A percentile compares a stretch with the other conserved stretches of the same genome.
phyloP scores from a whole-genome alignment of 2,113 vertebrate genomes.

The Pipa parva region DNA sequence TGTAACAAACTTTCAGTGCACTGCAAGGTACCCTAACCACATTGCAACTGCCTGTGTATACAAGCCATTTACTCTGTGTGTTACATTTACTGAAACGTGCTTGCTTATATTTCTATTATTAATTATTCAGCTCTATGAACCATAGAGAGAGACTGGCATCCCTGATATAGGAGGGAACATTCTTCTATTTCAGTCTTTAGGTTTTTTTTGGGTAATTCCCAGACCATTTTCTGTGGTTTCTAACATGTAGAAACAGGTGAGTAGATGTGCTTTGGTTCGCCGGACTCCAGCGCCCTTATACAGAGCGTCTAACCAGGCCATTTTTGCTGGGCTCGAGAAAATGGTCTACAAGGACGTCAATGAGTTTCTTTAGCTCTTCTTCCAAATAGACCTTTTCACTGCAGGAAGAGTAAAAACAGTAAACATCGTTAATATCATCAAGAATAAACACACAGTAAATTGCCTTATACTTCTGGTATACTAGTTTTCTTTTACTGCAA shows the following conservation, averaged over 20 bases:
- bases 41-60: too few relatives aligned
- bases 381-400: constrained; percentile 72
- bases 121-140: background rate
- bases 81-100: too few relatives aligned
- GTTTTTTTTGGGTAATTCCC: too few relatives aligned
- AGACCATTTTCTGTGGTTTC: background rate
- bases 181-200: too few relatives aligned
- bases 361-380: constrained; percentile 71
- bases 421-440: background rate
- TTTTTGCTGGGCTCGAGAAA: constrained; percentile 87
- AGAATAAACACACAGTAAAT: too few relatives aligned
- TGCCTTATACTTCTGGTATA: too few relatives aligned
- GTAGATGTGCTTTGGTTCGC: background rate
- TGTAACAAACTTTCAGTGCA: too few relatives aligned
- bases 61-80: too few relatives aligned
- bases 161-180: background rate
- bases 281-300: constrained; percentile 23
- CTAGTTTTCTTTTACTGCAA: too few relatives aligned
- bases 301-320: constrained; percentile 70
- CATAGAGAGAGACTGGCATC: background rate
- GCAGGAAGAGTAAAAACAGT: constrained; percentile 34
- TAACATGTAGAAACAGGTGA: background rate
- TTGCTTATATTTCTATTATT: too few relatives aligned
- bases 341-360: constrained; percentile 69
- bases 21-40: too few relatives aligned